Evolutionary conservation across 2,113 vertebrate genomes (phyloP), one percentile per base, ranked within the genome.

Genomic region (Toxotes chatareus): DNA sequence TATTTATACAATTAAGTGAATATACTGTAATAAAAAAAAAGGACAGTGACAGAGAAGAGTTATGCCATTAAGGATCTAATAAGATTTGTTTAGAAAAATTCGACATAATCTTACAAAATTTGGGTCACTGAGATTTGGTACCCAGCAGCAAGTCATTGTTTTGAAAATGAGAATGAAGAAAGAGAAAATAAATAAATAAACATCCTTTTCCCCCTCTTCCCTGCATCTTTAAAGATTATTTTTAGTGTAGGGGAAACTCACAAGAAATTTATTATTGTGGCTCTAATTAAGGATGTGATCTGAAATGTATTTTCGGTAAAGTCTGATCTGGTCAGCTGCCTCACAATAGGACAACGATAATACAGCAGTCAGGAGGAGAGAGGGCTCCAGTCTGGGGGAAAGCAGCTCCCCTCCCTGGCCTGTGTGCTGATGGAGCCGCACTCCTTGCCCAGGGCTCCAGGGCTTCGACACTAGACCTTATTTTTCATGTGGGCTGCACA

Each of bases 401-500:
- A 88, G 89, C 40, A 90, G 66, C 88, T 84, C 88, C 88, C 86
- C 88, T 82, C 83, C 84, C 79, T 80, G 80, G 81, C 81, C 85
- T 85, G 83, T 82, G 86, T 66, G 73, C 89, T 92, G 92, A 92
- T 88, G 86, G 89, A 91, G 89, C 88, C 85, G 82, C 84, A 56
- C 91, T 93, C 85, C 72, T 94, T 73, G 93, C 94, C 94, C 91
- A 90, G 87, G 91, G 93, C 94, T 91, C 84, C 84, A 64, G 86
- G 89, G 92, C 93, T 89, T 80, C 70, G 23, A 90, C 93, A 93
- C 93, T 90, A 90, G 90, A 92, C 91, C 90, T 92, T 90, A 88
- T 93, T 94, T 94, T 92, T 93, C 91, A 93, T 94, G 91, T 91
- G 88, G 90, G 92, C 92, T 93, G 86, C 90, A 89, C 89, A 88